phyloP scores from a whole-genome alignment of 2,113 vertebrate genomes.

The Oreotrochilus melanogaster region DNA sequence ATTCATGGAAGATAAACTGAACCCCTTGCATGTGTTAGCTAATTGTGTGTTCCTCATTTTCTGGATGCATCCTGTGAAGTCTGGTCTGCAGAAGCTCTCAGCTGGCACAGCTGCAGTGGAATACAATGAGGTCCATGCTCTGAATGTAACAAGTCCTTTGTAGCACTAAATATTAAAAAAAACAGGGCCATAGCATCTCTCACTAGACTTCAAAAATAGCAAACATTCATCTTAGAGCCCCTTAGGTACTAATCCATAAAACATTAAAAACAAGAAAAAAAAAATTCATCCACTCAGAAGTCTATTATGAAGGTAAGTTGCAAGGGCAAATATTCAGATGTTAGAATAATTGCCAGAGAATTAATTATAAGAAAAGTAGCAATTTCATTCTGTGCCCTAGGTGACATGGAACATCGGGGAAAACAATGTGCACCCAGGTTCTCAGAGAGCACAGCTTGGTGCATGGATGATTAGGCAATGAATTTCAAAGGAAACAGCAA shows the following conservation, averaged over 20 bases:
- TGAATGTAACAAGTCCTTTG: not conserved
- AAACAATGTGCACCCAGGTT: not conserved
- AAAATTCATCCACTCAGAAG: not conserved
- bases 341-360: not conserved
- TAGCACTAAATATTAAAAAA: not conserved
- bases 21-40: not conserved
- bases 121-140: not conserved
- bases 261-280: not conserved
- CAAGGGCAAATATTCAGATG: not conserved
- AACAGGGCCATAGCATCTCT: not conserved
- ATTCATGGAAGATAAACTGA: not conserved
- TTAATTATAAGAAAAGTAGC: not conserved
- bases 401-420: not conserved
- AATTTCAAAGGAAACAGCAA: not conserved
- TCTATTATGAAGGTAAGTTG: not conserved
- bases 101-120: not conserved
- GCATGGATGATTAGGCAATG: not conserved
- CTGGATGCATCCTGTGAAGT: not conserved
- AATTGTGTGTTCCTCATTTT: not conserved
- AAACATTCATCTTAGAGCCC: not conserved
- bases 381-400: not conserved
- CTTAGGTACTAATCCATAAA: not conserved
- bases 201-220: not conserved
- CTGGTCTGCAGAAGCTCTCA: not conserved
- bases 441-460: not conserved